These are phyloP conservation scores for Pachycephala philippinensis DNA, from an alignment of 2,113 vertebrate genomes.

Conservation along the genomic window DNA sequence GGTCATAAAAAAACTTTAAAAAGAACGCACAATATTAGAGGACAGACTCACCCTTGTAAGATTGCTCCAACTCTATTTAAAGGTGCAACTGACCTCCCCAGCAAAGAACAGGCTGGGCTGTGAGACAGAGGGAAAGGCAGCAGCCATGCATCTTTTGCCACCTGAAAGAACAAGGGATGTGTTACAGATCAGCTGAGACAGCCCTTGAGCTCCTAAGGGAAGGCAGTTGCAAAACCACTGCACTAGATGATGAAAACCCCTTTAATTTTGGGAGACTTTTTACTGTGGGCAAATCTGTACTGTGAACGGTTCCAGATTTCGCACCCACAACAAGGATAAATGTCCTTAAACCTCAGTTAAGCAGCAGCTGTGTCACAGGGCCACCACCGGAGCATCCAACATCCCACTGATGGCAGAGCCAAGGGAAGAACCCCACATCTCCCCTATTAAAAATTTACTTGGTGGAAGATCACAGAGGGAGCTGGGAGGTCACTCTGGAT, in stretches of 20 bases:
- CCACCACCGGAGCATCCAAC: not conserved
- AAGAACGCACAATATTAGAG: conserved; percentile 35
- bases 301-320: not conserved
- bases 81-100: conserved; percentile 5
- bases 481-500: not conserved
- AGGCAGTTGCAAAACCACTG: not conserved
- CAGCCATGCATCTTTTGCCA: not conserved
- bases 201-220: not conserved
- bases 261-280: not conserved
- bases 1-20: conserved; percentile 40
- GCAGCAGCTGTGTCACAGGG: not conserved
- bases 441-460: not conserved
- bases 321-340: not conserved
- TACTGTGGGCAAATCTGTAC: not conserved
- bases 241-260: not conserved
- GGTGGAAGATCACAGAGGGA: not conserved
- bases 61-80: conserved; percentile 8
- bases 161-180: conserved; percentile 35
- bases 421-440: rapidly evolving
- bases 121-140: not conserved
- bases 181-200: not conserved
- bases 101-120: conserved; percentile 1
- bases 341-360: not conserved
- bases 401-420: not conserved
- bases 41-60: conserved; percentile 37